Evolutionary conservation across 2,113 vertebrate genomes (phyloP), one percentile per base, ranked within the genome.

Genomic region (Dicentrarchus labrax): DNA sequence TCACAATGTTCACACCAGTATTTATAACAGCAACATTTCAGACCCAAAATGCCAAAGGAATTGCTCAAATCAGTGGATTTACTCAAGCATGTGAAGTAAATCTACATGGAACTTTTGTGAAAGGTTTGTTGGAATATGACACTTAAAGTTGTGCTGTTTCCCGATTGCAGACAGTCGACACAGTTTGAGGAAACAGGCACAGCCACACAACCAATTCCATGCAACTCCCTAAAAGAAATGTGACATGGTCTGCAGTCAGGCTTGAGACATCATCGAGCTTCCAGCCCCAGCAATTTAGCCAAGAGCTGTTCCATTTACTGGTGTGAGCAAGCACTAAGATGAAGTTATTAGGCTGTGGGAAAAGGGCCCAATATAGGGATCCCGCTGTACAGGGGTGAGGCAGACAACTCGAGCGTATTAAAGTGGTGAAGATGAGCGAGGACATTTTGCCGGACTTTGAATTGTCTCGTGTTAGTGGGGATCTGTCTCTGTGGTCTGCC

Each of bases 221-320:
- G 7, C 3, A 74, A 36, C 75, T 36, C 51, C 67, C 56, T 72
- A 13, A 72, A 80, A 71, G 24, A 81, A 48, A 74, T 66, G 64
- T 72, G 30, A 47, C 45, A 12, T 47, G 15, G 51, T 61, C 48
- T 72, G 51, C 38, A 39, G 70, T 69, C 17, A 12, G 47, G 16
- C 5, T 1, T 48, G 54, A 80, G 21, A 48, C 62, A 51, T 73
- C 78, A 30, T 19, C 17, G 30, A 50, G 53, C 21, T 30, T 69
- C 8, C 21, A 66, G n/a, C 50, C 15, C 12, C 73, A 17, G 15
- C 41, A 51, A 4, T 74, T 67, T 64, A 72, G 45, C 8, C 0
- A 47, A 75, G 43, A 64, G 30, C 19, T 82, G 48, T n/a, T 86
- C 67, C 36, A 82, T 41, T 80, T 88, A 80, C 41, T 84, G 45